Conservation (phyloP, 2,113 vertebrate species). For the Stegostoma tigrinum region DNA sequence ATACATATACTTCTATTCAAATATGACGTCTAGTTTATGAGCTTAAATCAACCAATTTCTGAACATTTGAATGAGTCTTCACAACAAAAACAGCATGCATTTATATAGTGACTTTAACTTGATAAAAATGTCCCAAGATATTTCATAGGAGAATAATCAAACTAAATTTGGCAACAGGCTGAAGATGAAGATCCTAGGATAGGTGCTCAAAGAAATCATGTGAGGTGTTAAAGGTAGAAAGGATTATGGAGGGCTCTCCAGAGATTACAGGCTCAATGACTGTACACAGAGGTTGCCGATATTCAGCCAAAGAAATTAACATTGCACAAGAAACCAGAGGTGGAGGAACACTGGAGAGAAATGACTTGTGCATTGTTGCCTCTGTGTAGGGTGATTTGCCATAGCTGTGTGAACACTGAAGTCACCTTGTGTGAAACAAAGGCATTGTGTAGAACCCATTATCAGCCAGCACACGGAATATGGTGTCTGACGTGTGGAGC, state of each 20-base stretch:
- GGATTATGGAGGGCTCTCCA: not conserved
- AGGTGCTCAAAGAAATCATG: not conserved
- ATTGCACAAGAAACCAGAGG: not conserved
- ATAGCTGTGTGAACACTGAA: too few relatives aligned
- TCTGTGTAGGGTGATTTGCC: too few relatives aligned
- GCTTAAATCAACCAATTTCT: not conserved
- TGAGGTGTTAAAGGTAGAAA: not conserved
- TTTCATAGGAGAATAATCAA: not conserved
- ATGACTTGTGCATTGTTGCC: too few relatives aligned
- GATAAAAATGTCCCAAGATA: not conserved
- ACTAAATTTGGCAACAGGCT: not conserved
- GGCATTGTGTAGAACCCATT: too few relatives aligned
- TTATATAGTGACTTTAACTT: not conserved
- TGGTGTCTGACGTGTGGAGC: too few relatives aligned
- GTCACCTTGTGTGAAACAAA: too few relatives aligned
- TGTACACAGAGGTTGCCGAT: not conserved
- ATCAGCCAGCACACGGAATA: too few relatives aligned
- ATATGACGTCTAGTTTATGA: not conserved
- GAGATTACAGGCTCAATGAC: not conserved
- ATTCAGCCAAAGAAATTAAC: not conserved
- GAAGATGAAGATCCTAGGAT: not conserved
- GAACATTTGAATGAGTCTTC: not conserved
- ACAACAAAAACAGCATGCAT: not conserved
- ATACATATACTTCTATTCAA: not conserved
- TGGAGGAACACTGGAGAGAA: not conserved